Percentiles rank a stretch among this genome's conserved stretches.
phyloP scores from a whole-genome alignment of 2,888 invertebrate species.

The Drosophila conformis region DNA sequence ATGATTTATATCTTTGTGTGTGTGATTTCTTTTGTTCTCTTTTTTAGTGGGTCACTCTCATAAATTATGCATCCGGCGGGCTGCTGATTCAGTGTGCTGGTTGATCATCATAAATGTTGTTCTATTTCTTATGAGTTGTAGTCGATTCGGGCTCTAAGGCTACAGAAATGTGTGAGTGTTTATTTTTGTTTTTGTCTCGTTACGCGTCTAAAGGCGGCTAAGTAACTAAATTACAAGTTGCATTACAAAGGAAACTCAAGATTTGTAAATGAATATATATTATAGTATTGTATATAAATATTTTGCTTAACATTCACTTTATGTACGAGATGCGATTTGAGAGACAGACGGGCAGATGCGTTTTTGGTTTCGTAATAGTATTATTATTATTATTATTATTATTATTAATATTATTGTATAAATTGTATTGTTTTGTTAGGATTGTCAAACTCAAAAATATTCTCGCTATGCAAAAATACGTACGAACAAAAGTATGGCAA shows the following conservation, averaged over 20 bases:
- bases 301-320: conserved; percentile 50
- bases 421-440: conserved; percentile 14
- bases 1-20: neutral
- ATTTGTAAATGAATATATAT: conserved; percentile 16
- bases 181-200: neutral
- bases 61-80: conserved; percentile 52
- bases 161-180: conserved; percentile 29
- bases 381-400: conserved; percentile 2
- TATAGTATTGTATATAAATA: conserved; percentile 19
- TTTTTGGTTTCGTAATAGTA: conserved; percentile 16
- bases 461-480: conserved; percentile 47
- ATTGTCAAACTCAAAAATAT: conserved; percentile 30
- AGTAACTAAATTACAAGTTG: conserved; percentile 54
- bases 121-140: conserved; percentile 12
- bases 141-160: conserved; percentile 24
- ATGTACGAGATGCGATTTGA: conserved; percentile 51
- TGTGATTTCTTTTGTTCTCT: neutral
- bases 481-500: conserved; percentile 36
- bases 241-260: conserved; percentile 33
- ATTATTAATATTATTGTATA: neutral
- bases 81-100: conserved; percentile 36
- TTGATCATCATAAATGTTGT: conserved; percentile 22
- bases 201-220: conserved; percentile 34
- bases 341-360: conserved; percentile 55
- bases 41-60: conserved; percentile 35